A percentile compares a stretch with the other conserved stretches of the same genome.
Evolutionary conservation across 2,888 invertebrate genomes (phyloP).

Genomic region (Diabrotica balteata): DNA sequence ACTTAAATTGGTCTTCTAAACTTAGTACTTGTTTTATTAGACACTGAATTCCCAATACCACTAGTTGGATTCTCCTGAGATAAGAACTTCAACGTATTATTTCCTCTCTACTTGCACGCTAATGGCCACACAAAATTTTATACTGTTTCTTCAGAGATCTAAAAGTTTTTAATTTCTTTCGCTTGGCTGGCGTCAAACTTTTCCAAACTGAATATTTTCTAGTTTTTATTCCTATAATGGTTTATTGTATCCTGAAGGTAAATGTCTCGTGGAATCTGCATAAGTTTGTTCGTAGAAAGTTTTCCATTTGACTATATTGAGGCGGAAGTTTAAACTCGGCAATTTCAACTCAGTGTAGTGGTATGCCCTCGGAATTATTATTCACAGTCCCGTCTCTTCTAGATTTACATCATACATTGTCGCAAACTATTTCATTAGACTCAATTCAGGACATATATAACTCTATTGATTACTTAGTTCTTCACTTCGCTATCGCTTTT

Average conservation of each 20-base stretch:
- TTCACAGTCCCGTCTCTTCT: neutral
- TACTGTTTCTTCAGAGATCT: constrained; percentile 13
- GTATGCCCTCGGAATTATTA: constrained; percentile 1
- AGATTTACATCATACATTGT: too few relatives aligned
- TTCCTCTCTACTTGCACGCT: constrained; percentile 5
- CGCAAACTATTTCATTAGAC: too few relatives aligned
- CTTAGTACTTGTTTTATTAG: neutral
- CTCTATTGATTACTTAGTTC: too few relatives aligned
- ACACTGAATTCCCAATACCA: neutral
- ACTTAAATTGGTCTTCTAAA: neutral
- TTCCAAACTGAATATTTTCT: constrained; percentile 23
- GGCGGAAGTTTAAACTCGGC: constrained; percentile 23
- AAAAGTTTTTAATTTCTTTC: constrained; percentile 24
- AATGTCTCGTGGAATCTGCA: constrained; percentile 25
- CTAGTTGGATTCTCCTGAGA: neutral
- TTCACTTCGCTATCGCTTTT: too few relatives aligned
- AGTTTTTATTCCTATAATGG: constrained; percentile 26
- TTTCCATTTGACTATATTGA: constrained; percentile 22
- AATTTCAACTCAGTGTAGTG: constrained; percentile 15
- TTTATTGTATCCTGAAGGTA: constrained; percentile 28
- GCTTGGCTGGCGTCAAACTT: constrained; percentile 20
- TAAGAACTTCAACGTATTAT: neutral
- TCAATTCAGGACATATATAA: too few relatives aligned
- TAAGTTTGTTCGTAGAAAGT: constrained; percentile 25
- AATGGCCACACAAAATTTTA: constrained; percentile 10